These are phyloP conservation scores for Tromatobia lineatoria DNA, from an alignment of 2,888 invertebrate genomes.

Conservation along the genomic window DNA sequence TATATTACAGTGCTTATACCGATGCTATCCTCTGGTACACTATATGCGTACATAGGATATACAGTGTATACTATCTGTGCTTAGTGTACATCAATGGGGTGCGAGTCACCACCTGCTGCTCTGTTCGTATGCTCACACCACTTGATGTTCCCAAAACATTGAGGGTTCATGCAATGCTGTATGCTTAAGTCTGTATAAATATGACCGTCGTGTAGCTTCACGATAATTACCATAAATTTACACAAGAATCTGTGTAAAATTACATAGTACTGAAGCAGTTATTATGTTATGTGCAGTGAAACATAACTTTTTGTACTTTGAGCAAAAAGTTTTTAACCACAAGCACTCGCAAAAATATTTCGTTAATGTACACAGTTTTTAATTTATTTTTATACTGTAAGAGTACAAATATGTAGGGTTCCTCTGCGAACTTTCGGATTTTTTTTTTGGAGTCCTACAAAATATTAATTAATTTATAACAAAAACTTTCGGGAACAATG, in stretches of 20 bases:
- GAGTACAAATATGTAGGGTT: too few relatives aligned
- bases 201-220: neutral
- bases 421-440: too few relatives aligned
- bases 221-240: neutral
- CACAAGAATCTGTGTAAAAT: neutral
- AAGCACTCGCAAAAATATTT: too few relatives aligned
- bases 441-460: too few relatives aligned
- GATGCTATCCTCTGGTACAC: conserved; percentile 4
- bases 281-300: neutral
- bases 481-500: too few relatives aligned
- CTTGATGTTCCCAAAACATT: conserved; percentile 35
- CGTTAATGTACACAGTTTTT: too few relatives aligned
- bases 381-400: too few relatives aligned
- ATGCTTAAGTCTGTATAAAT: neutral
- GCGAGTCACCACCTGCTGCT: conserved; percentile 60
- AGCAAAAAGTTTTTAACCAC: too few relatives aligned
- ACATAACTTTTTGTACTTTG: neutral
- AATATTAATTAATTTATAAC: too few relatives aligned
- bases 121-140: conserved; percentile 24
- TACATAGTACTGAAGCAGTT: neutral
- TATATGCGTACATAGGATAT: conserved; percentile 24
- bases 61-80: conserved; percentile 33
- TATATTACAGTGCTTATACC: conserved; percentile 51
- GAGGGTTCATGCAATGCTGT: neutral
- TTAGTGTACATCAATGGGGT: conserved; percentile 48